Conservation (phyloP, 2,888 invertebrate species). For the Lysandra coridon region DNA sequence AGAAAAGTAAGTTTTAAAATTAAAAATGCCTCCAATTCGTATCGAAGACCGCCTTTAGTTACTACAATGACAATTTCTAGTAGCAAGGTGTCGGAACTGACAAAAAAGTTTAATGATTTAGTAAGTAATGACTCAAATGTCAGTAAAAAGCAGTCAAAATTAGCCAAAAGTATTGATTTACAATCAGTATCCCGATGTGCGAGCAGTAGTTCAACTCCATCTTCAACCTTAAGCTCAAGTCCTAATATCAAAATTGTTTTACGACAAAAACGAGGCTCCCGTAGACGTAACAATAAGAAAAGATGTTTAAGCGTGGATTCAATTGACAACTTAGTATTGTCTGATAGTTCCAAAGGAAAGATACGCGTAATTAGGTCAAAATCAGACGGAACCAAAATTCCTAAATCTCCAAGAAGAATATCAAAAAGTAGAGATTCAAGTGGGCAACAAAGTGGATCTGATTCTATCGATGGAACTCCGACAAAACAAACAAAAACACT, state of each 20-base stretch:
- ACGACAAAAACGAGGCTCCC: conserved; percentile 71
- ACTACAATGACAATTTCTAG: conserved; percentile 73
- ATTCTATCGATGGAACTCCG: conserved; percentile 66
- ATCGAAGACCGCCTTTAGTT: conserved; percentile 66
- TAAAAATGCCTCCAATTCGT: conserved; percentile 71
- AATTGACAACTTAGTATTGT: conserved; percentile 62
- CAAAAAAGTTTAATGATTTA: conserved; percentile 85
- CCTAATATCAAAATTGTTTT: conserved; percentile 76
- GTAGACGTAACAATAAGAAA: conserved; percentile 49
- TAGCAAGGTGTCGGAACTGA: conserved; percentile 84
- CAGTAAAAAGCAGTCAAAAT: conserved; percentile 77
- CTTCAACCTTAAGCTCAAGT: conserved; percentile 70
- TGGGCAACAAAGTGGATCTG: conserved; percentile 65
- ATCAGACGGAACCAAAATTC: conserved; percentile 71
- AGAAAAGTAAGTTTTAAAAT: conserved; percentile 83
- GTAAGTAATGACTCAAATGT: conserved; percentile 66
- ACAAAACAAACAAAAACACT: conserved; percentile 47
- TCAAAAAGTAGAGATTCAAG: conserved; percentile 63
- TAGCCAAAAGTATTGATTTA: conserved; percentile 74
- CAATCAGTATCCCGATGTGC: conserved; percentile 57
- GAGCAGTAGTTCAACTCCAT: conserved; percentile 71
- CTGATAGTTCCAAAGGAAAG: conserved; percentile 58
- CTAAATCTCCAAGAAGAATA: conserved; percentile 67
- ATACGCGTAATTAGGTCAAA: conserved; percentile 68
- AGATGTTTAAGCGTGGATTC: conserved; percentile 76